Percentiles rank a stretch among this genome's conserved stretches.
phyloP scores from a whole-genome alignment of 2,888 invertebrate species.

The Hypolimnas misippus region DNA sequence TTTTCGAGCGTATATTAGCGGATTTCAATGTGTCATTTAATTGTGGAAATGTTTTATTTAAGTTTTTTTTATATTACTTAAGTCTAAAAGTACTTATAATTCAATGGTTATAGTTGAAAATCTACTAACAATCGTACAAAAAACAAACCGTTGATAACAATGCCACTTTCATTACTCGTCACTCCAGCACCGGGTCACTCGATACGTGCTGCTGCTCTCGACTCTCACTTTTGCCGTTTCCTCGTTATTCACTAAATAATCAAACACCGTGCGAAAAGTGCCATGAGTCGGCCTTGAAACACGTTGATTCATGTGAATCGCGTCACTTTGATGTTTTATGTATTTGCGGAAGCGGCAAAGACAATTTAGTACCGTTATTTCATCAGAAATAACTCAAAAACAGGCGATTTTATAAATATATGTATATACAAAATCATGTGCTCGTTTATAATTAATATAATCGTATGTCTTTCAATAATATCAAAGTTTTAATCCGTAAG shows the following conservation, averaged over 20 bases:
- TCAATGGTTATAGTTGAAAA: not conserved
- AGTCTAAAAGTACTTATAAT: too few species aligned
- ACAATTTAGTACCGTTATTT: not conserved
- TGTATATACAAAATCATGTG: too few species aligned
- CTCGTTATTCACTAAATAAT: conserved; percentile 19
- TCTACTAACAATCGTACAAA: not conserved
- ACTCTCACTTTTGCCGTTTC: conserved; percentile 35
- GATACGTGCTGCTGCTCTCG: conserved; percentile 17
- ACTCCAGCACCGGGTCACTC: conserved; percentile 19
- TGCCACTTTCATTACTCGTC: not conserved
- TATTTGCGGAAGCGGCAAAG: not conserved
- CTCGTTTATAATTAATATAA: too few species aligned
- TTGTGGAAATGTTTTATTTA: too few species aligned
- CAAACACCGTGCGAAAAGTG: conserved; percentile 24
- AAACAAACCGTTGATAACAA: too few species aligned
- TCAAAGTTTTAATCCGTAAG: too few species aligned
- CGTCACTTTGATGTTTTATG: not conserved
- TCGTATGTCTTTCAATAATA: too few species aligned
- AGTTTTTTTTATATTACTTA: too few species aligned
- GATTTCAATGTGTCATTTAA: too few species aligned
- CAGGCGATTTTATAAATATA: too few species aligned
- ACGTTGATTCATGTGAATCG: conserved; percentile 12
- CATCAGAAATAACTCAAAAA: too few species aligned
- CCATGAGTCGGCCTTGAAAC: conserved; percentile 17
- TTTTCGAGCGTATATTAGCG: too few species aligned